Evolutionary conservation across 2,113 vertebrate genomes (phyloP), one percentile per base, ranked within the genome.

Genomic region (Sander vitreus): DNA sequence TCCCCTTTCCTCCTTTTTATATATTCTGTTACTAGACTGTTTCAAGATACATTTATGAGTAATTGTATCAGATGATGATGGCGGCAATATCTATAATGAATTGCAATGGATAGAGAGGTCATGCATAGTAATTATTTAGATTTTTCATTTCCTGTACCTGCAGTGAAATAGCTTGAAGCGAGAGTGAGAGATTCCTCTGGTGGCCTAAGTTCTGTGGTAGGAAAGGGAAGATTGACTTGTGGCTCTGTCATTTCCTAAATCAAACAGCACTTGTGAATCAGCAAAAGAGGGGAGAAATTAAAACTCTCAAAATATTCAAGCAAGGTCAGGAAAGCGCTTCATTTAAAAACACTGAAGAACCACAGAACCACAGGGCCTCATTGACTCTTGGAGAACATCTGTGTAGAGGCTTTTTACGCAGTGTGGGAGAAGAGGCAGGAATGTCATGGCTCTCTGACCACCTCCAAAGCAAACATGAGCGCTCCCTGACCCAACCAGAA

Each of bases 201-300:
- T 66, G 70, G 59, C 50, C 54, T 27, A 19, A 58, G 48, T 73
- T 78, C 47, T 87, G 84, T 64, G 85, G 81, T 80, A 83, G 85
- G 84, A 91, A 88, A 84, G 54, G 70, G 76, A 85, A 87, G 68
- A 83, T 84, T 84, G 88, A 85, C 84, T 84, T 85, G 88, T 83
- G 90, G 87, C 77, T 88, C 60, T 73, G 85, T 85, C 77, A 88
- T 93, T 93, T 91, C 87, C 85, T 74, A 83, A 94, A 85, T 86
- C 81, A 93, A 93, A 90, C 80, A 88, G 70, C 65, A 74, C 84
- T 84, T 74, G 92, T 93, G 89, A 94, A 88, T 94, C 90, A 86
- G 91, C 89, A 87, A 86, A 94, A 91, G 72, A 90, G 53, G 74
- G 69, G 72, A 85, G 70, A 77, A 84, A 88, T 90, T 86, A 85